These are phyloP conservation scores for Cataglyphis rosenhaueri DNA, from an alignment of 2,888 invertebrate species.

Conservation along the genomic window DNA sequence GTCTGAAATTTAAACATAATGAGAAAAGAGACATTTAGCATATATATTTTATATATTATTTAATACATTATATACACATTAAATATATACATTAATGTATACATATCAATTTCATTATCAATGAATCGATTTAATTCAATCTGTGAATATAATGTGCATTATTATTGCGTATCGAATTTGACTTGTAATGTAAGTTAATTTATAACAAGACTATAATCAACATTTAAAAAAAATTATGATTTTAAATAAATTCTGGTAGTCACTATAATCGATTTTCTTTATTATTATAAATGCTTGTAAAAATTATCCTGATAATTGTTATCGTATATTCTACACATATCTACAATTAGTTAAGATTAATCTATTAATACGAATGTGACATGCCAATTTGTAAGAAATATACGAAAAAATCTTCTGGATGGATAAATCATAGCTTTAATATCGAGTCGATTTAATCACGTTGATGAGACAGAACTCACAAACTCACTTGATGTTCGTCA, in stretches of 20 bases:
- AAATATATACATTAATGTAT: not conserved
- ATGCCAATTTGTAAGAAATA: not conserved
- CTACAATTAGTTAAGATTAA: not conserved
- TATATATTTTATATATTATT: not conserved
- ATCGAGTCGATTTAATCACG: not conserved
- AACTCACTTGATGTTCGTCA: slow-evolving; percentile 92
- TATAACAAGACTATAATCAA: not conserved
- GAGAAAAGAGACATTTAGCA: slow-evolving; percentile 17
- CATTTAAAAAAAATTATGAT: not conserved
- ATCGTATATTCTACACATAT: not conserved
- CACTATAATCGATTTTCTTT: not conserved
- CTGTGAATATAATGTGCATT: not conserved
- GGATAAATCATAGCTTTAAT: not conserved
- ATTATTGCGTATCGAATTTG: not conserved
- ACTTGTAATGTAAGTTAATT: not conserved
- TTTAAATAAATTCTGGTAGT: slow-evolving; percentile 5
- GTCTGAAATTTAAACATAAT: slow-evolving; percentile 74
- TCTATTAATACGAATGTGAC: not conserved
- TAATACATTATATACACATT: not conserved
- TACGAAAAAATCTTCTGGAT: not conserved
- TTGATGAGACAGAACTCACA: slow-evolving; percentile 82
- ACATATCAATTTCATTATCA: not conserved
- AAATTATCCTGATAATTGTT: not conserved
- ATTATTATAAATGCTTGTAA: not conserved
- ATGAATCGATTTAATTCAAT: not conserved